Evolutionary conservation across 2,113 vertebrate species (phyloP), one percentile per base, ranked within the genome.

Genomic region (Chauna torquata): DNA sequence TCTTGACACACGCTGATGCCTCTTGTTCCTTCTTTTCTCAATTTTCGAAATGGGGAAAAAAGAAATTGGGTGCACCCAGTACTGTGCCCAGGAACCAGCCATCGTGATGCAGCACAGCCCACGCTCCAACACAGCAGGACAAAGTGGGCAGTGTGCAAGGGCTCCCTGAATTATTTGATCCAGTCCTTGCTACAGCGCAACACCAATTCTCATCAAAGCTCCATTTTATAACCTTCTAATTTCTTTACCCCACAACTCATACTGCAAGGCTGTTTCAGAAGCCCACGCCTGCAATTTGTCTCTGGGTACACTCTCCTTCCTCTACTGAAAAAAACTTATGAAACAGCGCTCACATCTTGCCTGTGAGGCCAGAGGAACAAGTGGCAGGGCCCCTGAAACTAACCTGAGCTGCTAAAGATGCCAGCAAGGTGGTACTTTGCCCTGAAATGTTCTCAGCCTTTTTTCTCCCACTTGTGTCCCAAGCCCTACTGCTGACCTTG

Each of bases 401-500:
- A 64, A 61, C 17, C 17, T 57, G 45, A 87, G 30, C 36, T 85
- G 70, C 49, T 25, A 2, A 92, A 80, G 32, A 58, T 52, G 14
- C 54, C 61, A 74, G 16, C 30, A 69, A 38, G 11, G 14, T 28
- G n/a, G 84, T 62, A 68, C 74, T 94, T 38, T 88, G 58, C 76
- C 36, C 49, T 75, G 47, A 70, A 45, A 82, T n/a, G 36, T n/a
- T 76, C 77, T 47, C 5, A 38, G 75, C 9, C 42, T 80, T 93
- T 81, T 71, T 8, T 20, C 25, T 44, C 12, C 8, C 1, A 24
- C 40, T 92, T 71, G 71, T 90, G 83, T 91, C 78, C 92, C 93
- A 81, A 95, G 86, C 92, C 82, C 84, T 83, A 62, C 72, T 88
- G 74, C 86, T 97, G 79, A 97, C 95, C 92, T 96, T 97, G 92